Evolutionary conservation across 1,140 invertebrate genomes (phyloP).

Genomic region (Aphelinus atriplicis): DNA sequence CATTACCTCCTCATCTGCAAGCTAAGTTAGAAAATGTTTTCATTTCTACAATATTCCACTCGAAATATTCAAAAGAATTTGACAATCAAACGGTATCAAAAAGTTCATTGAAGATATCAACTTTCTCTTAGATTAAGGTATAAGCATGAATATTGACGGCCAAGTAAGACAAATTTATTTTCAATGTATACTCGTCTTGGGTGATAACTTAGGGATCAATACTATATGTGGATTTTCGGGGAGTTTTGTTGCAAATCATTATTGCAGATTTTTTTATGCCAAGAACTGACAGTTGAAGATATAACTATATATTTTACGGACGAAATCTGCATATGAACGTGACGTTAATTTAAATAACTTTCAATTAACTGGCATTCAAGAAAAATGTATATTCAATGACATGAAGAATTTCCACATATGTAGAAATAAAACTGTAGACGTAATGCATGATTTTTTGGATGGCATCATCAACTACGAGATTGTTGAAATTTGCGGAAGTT

Average conservation of each 20-base stretch:
- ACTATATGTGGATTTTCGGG: conserved; percentile 9
- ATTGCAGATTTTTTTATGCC: conserved; percentile 12
- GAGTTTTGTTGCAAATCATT: conserved; percentile 9
- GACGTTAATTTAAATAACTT: not conserved
- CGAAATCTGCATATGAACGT: not conserved
- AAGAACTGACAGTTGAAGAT: too few relatives aligned
- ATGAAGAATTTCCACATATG: conserved; percentile 55
- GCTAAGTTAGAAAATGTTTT: conserved; percentile 27
- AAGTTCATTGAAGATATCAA: not conserved
- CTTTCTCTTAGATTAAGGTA: not conserved
- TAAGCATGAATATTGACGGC: not conserved
- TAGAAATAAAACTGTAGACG: conserved; percentile 55
- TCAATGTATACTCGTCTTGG: not conserved
- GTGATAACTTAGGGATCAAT: conserved; percentile 8
- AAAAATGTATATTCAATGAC: conserved; percentile 52
- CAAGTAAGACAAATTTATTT: not conserved
- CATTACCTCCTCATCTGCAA: conserved; percentile 15
- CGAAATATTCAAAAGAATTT: not conserved
- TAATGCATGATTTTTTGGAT: conserved; percentile 61
- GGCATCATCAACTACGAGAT: conserved; percentile 57
- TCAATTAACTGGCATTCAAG: conserved; percentile 40
- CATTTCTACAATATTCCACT: not conserved
- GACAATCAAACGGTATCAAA: not conserved
- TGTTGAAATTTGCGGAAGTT: conserved; percentile 39
- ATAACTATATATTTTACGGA: too few relatives aligned